Conservation (phyloP, 2,797 vertebrate genomes). For the Gadopsis marmoratus region DNA sequence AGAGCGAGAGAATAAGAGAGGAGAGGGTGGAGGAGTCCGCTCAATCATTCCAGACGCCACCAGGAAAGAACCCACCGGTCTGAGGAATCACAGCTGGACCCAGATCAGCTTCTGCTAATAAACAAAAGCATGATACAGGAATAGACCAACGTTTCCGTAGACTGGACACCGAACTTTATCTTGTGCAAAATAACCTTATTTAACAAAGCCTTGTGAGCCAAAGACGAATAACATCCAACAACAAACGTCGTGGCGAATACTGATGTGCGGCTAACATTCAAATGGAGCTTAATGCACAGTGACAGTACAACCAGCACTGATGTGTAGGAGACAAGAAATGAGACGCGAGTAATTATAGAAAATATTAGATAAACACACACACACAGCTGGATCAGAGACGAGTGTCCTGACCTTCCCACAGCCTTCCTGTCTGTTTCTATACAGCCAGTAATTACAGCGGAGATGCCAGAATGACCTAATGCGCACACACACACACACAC, state of each 20-base stretch:
- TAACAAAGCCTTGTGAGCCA: too few relatives aligned
- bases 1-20: background rate
- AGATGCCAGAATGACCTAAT: slow-evolving; percentile 28
- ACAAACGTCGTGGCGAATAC: too few relatives aligned
- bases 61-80: slow-evolving; percentile 57
- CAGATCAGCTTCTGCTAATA: slow-evolving; percentile 24
- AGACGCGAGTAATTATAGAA: slow-evolving; percentile 13
- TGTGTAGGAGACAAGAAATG: slow-evolving; percentile 10
- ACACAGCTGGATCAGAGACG: slow-evolving; percentile 25
- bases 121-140: slow-evolving; percentile 11
- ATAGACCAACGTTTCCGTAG: background rate
- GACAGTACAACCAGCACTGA: background rate
- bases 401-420: slow-evolving; percentile 54
- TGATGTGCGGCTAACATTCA: slow-evolving; percentile 3
- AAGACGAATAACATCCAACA: too few relatives aligned
- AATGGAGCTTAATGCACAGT: slow-evolving; percentile 15
- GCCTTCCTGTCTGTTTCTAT: slow-evolving; percentile 34
- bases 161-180: background rate
- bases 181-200: too few relatives aligned
- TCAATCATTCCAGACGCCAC: slow-evolving; percentile 29
- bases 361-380: background rate
- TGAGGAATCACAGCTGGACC: slow-evolving; percentile 43
- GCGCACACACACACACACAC: slow-evolving; percentile 12
- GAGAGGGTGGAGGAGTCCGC: background rate
- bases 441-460: slow-evolving; percentile 27